A percentile compares a stretch with the other conserved stretches of the same genome.
Evolutionary conservation across 2,797 vertebrate species (phyloP).

Genomic region (Carapus acus): DNA sequence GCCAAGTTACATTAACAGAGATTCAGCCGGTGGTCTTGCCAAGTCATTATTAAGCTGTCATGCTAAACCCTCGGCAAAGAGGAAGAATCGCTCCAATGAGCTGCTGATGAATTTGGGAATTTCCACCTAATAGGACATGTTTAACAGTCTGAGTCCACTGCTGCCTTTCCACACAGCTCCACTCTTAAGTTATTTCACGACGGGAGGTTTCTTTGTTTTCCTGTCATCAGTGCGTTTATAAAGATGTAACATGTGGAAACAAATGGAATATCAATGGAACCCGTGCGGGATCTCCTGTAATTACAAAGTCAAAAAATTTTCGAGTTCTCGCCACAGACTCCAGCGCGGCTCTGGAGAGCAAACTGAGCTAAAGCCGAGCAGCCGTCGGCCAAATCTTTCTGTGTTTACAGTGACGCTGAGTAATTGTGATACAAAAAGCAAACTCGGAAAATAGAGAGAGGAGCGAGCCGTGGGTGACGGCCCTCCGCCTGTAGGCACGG

Average conservation of each 20-base stretch:
- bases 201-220: constrained; percentile 14
- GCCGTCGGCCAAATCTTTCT: constrained; percentile 38
- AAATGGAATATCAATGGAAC: constrained; percentile 44
- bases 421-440: constrained; percentile 26
- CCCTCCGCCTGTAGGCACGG: constrained; percentile 11
- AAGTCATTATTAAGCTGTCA: constrained; percentile 59
- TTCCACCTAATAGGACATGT: constrained; percentile 50
- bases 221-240: constrained; percentile 44
- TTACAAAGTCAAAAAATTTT: constrained; percentile 33
- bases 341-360: constrained; percentile 49
- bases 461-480: neutral
- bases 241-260: constrained; percentile 40
- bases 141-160: constrained; percentile 47
- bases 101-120: constrained; percentile 53
- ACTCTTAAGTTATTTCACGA: constrained; percentile 16
- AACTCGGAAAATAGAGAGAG: constrained; percentile 11
- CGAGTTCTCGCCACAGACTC: constrained; percentile 35
- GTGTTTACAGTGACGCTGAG: constrained; percentile 22
- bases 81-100: constrained; percentile 46
- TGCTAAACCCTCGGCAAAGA: constrained; percentile 44
- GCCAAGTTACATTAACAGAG: constrained; percentile 53
- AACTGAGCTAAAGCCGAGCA: constrained; percentile 54
- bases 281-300: constrained; percentile 31
- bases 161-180: constrained; percentile 21
- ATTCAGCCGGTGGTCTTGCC: constrained; percentile 35